Evolutionary conservation across 2,888 invertebrate genomes (phyloP), one percentile per base, ranked within the genome.

Genomic region (Parnassius smintheus): DNA sequence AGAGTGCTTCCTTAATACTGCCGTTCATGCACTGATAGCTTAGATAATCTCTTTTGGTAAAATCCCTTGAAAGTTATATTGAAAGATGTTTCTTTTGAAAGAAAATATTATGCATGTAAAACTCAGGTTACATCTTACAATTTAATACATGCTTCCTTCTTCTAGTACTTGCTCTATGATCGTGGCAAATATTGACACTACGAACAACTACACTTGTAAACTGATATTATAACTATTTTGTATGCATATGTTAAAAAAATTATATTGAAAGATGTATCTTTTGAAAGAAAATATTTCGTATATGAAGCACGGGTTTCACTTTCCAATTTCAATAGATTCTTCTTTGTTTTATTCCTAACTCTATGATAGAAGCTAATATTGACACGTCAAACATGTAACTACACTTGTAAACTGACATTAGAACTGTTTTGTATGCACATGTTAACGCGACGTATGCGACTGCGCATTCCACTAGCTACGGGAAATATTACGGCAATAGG

Each of bases 341-440:
- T 45, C 45, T 2, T 45, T 45, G 1, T 46, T 10, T 25, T 25
- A 53, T 8, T 46, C 35, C 13, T 54, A 49, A 53, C 42, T 52
- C 50, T 48, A 48, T 52, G 56, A n/a, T 52, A n/a, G 42, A 42
- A 49, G 58, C 58, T 50, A 62, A 62, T 58, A 58, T 62, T 62
- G 62, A 58, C 54, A 25, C 52, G 49, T 53, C 53, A 62, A 53
- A 57, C 62, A 59, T 45, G 58, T 18, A 42, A 44, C 54, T 62
- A 50, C 57, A 49, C 58, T 62, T 49, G 57, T 57, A 55, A 25
- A 48, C n/a, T 56, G 52, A 54, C 58, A 58, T 57, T 57, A 53
- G 50, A 59, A 55, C 58, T 59, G 51, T 59, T 63, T 55, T 59
- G 62, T 59, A 59, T 55, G 58, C 58, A 55, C 55, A 55, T 55